Evolutionary conservation across 2,797 vertebrate species (phyloP).

Genomic region (Cryptoblepharus egeriae): DNA sequence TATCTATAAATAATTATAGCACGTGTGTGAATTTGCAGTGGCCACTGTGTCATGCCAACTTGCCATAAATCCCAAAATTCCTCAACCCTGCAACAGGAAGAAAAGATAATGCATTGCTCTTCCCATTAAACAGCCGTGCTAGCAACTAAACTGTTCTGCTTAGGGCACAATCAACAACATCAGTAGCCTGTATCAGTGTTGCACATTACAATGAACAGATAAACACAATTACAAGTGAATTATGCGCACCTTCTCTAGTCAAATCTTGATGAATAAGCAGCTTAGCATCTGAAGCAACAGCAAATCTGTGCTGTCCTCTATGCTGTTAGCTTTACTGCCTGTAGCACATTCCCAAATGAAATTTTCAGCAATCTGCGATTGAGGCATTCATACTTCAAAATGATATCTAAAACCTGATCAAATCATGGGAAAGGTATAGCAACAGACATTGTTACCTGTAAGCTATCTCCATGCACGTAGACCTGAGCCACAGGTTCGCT

Average conservation of each 20-base stretch:
- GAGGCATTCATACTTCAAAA: background rate
- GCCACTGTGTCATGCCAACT: too few relatives aligned
- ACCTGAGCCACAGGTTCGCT: conserved; percentile 93
- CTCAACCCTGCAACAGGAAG: background rate
- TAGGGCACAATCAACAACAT: background rate
- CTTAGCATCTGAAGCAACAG: background rate
- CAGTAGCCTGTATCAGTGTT: background rate
- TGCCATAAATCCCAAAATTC: background rate
- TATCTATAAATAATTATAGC: background rate
- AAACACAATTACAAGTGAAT: background rate
- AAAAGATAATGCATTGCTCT: background rate
- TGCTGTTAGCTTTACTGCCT: background rate
- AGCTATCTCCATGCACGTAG: conserved; percentile 95
- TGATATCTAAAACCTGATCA: background rate
- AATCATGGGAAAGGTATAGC: background rate
- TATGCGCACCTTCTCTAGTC: background rate
- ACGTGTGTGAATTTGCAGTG: background rate
- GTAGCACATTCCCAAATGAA: background rate
- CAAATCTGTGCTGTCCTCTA: too few relatives aligned
- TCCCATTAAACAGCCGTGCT: background rate
- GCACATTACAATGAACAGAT: background rate
- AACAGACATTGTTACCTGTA: conserved; percentile 82
- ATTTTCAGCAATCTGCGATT: background rate
- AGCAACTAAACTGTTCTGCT: background rate
- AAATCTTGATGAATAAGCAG: background rate